Conservation (phyloP, 2,888 invertebrate species). For the Xiphydria camelus region DNA sequence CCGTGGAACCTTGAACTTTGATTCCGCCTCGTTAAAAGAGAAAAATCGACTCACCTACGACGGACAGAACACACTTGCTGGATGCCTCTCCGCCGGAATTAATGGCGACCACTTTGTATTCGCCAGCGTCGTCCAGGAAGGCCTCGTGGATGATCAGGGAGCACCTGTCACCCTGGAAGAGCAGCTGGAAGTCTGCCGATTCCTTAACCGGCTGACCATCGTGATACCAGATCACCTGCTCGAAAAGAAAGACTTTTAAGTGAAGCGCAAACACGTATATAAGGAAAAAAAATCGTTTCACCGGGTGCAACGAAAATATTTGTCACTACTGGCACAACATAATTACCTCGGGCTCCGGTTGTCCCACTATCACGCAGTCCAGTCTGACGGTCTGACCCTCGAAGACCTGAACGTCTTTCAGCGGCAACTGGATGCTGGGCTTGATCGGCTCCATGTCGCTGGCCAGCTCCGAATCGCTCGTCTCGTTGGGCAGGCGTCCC, state of each 20-base stretch:
- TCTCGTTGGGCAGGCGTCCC: slow-evolving; percentile 70
- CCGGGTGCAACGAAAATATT: neutral
- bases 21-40: no score
- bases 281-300: neutral
- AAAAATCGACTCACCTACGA: slow-evolving; percentile 57
- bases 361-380: slow-evolving; percentile 78
- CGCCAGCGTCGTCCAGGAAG: slow-evolving; percentile 74
- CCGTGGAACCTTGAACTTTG: no score
- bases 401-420: slow-evolving; percentile 69
- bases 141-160: slow-evolving; percentile 74
- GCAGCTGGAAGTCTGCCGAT: slow-evolving; percentile 77
- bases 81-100: slow-evolving; percentile 84
- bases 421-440: slow-evolving; percentile 70
- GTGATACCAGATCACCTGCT: slow-evolving; percentile 74
- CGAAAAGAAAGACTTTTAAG: neutral
- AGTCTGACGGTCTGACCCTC: slow-evolving; percentile 72
- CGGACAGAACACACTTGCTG: slow-evolving; percentile 69
- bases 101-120: slow-evolving; percentile 79
- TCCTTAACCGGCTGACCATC: slow-evolving; percentile 81
- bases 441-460: slow-evolving; percentile 74
- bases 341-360: slow-evolving; percentile 78
- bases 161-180: slow-evolving; percentile 83
- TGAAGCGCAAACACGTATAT: neutral
- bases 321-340: neutral
- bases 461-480: slow-evolving; percentile 72